These are phyloP conservation scores for Labeo calbasu DNA, from an alignment of 2,797 vertebrate species.

Conservation along the genomic window DNA sequence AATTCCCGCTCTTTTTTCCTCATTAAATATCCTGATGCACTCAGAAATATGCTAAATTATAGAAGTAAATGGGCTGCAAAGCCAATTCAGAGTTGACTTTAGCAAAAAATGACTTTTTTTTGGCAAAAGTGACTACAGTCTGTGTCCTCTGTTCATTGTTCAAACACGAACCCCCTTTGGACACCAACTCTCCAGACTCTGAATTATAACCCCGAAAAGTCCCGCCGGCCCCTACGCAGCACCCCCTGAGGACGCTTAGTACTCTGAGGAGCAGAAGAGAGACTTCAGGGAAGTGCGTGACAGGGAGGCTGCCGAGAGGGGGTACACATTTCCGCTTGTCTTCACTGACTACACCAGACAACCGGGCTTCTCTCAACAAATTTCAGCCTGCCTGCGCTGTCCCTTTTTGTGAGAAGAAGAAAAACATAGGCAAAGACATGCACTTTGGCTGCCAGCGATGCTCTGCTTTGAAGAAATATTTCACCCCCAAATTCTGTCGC, in stretches of 20 bases:
- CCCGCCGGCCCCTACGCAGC: neutral
- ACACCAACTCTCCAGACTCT: conserved; percentile 27
- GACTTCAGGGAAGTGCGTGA: conserved; percentile 46
- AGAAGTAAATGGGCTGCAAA: neutral
- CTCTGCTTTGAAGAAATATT: conserved; percentile 16
- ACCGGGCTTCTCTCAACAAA: conserved; percentile 48
- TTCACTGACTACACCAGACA: conserved; percentile 59
- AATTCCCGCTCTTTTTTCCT: neutral
- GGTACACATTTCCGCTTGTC: conserved; percentile 59
- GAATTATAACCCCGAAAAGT: conserved; percentile 39
- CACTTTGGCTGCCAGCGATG: conserved; percentile 33
- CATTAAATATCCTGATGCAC: neutral
- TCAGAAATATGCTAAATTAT: neutral
- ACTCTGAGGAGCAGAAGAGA: conserved; percentile 29
- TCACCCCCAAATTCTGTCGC: neutral
- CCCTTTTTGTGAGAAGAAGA: conserved; percentile 26
- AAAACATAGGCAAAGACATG: conserved; percentile 40
- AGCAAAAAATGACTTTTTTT: neutral
- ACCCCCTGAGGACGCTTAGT: conserved; percentile 25
- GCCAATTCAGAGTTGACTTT: conserved; percentile 2
- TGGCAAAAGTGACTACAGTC: neutral
- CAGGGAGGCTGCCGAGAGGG: conserved; percentile 42
- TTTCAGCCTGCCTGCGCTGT: conserved; percentile 48
- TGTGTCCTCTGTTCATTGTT: conserved; percentile 26
- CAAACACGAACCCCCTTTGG: conserved; percentile 19